A percentile compares a stretch with the other conserved stretches of the same genome.
Evolutionary conservation across 2,888 invertebrate genomes (phyloP).

Genomic region (Cerceris ruficornis): DNA sequence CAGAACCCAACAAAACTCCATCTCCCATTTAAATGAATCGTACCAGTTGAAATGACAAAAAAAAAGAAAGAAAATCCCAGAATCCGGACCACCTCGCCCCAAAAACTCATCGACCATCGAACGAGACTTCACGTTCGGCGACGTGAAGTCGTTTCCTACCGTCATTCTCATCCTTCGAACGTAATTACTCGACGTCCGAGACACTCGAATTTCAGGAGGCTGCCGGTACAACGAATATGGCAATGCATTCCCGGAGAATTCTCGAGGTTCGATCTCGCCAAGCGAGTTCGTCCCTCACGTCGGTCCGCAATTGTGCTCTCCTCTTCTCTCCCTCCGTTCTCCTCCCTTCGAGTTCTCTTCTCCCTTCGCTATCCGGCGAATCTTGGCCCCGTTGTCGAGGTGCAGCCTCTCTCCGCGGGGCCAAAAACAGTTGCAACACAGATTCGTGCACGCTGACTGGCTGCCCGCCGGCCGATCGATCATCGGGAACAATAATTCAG

Average conservation of each 20-base stretch:
- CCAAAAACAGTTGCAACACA: constrained; percentile 39
- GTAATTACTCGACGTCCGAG: constrained; percentile 41
- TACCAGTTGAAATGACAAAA: too few species aligned
- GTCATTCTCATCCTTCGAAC: constrained; percentile 30
- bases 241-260: constrained; percentile 56
- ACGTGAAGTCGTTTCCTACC: constrained; percentile 1
- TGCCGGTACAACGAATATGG: constrained; percentile 44
- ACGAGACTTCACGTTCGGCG: constrained; percentile 19
- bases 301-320: constrained; percentile 48
- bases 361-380: constrained; percentile 24
- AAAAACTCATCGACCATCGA: background rate
- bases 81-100: background rate
- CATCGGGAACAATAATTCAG: constrained; percentile 42
- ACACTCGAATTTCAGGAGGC: constrained; percentile 25
- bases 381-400: constrained; percentile 40
- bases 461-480: constrained; percentile 38
- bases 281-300: constrained; percentile 46
- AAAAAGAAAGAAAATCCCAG: too few species aligned
- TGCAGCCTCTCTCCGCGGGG: background rate
- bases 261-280: constrained; percentile 54
- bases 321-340: constrained; percentile 13
- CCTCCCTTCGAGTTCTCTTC: constrained; percentile 3
- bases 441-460: constrained; percentile 11
- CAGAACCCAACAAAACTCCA: too few species aligned
- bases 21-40: too few species aligned